Base-by-base conservation (phyloP, 2,113 vertebrate genomes). In the Labeo rohita region DNA sequence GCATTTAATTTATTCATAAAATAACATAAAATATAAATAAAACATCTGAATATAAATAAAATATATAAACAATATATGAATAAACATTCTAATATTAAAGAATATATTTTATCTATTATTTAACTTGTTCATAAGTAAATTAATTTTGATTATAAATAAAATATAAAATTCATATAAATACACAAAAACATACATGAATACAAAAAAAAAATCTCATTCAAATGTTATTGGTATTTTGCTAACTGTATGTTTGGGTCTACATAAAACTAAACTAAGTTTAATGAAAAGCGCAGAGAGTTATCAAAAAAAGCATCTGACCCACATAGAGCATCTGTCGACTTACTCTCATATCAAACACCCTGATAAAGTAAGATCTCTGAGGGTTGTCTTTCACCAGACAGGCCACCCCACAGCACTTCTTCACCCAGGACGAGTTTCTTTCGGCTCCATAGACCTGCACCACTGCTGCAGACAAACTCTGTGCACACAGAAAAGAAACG, bases 341-440 rank as follows among this genome's bases (percentile, higher is more conserved):
- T 84, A 99, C 98, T 96, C 96, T 99, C 87, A 99, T 96, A 92
- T 99, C 97, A 85, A 96, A 96, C 91, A 99, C 96, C 91, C 97
- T 96, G 95, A 99, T 97, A 94, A 96, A 99, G 95, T 99, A 99
- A 0, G 98, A 99, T 87, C 97, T 95, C 86, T 93, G 95, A 0
- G 95, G 95, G 96, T 97, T 99, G 96, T 99, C 98, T 93, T 99
- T 99, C 90, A 99, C 96, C 92, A 99, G 94, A 93, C 97, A 98
- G 92, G 96, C 96, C 91, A 98, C 97, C 1, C 98, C 98, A 87
- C 97, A 98, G 92, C 98, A 98, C 73, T 93, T 96, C 94, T 98
- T 99, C 79, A 89, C 94, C 98, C 98, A 99, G 91, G 94, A 88
- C 73, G 94, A 95, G 91, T 96, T 97, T 83, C 97, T 95, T 47